Base-by-base conservation (phyloP, 2,797 vertebrate genomes). In the Argentina silus region DNA sequence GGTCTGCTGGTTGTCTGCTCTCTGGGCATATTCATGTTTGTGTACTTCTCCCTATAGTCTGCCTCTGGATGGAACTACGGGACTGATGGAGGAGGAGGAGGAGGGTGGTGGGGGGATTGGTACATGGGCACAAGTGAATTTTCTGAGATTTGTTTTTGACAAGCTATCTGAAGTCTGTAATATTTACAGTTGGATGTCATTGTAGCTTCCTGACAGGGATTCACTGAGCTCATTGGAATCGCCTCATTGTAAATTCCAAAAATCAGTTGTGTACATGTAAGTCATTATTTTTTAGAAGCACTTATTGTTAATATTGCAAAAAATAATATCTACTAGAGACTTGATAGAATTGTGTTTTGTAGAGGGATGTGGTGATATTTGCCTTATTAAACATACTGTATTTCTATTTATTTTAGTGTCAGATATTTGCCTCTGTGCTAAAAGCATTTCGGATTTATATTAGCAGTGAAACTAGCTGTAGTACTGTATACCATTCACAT, bases 31-130 rank as follows among this genome's bases (percentile, higher is more conserved):
- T 96, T 98, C 88, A 95, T 99, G 96, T 98, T 98, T 91, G 93
- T 98, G 85, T 98, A 97, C 94, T 99, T 99, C 83, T 98, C 97
- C 78, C 89, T 99, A 86, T 99, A 96, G 95, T 83, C 69, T 55
- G 67, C 64, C 12, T 71, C 9, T 66, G 21, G 19, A 36, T 11
- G 82, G 47, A 83, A 79, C 78, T 73, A 42, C 74, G 11, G 4
- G 44, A 70, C 69, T 42, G 53, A 23, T 14, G 21, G 23, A 4
- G 43, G 51, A 50, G 12, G 78, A 67, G 70, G 67, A 11, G 55
- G 19, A 69, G 27, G 23, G 42, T 70, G 55, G 19, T 50, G 43
- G 23, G 17, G 12, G 42, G 70, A 19, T 45, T 74, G 64, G 71
- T 53, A 72, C 27, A 79, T 76, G 50, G 51, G 55, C 42, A 83